Evolutionary conservation across 2,113 vertebrate species (phyloP), one percentile per base, ranked within the genome.

Genomic region (Gambusia affinis): DNA sequence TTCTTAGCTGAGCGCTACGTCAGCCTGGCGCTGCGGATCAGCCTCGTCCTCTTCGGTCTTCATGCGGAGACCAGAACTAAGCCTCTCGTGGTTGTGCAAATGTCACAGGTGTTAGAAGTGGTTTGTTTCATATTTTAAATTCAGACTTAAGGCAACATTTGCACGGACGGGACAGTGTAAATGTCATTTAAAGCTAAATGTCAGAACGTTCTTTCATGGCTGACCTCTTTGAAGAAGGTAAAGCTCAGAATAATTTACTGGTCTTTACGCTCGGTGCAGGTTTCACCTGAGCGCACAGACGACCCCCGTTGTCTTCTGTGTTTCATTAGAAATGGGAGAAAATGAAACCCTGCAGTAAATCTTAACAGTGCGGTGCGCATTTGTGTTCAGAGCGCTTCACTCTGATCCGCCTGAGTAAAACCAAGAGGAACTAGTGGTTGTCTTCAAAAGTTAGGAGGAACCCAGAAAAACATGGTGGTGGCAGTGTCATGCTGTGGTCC

Each of bases 131-230:
- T 80, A 81, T 89, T 88, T 85, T 33, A 42, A 75, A 85, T 67
- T 60, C 51, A 68, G 33, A 80, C 80, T 88, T 47, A 24, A 51
- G 83, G 89, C 78, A 65, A 70, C n/a, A 67, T 76, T 85, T 86
- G 65, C 35, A 39, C 7, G 60, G 82, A 85, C 68, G 54, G 71
- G 78, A 75, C 70, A 3, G 35, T 74, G 44, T 79, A 87, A 89
- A 88, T 92, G 88, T 85, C 89, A 85, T 79, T 84, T 68, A 54
- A 70, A 86, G 80, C 67, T 42, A 91, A 91, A 92, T 91, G 87
- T 71, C 91, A 91, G 15, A 4, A 72, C 80, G 78, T 78, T 77
- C 67, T 85, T 78, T 73, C 47, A 83, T 27, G 72, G 44, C 60
- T 86, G 85, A 89, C 80, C 88, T 85, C 76, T 77, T 81, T 67